phyloP scores from a whole-genome alignment of 2,113 vertebrate genomes.

The Otus sunia region DNA sequence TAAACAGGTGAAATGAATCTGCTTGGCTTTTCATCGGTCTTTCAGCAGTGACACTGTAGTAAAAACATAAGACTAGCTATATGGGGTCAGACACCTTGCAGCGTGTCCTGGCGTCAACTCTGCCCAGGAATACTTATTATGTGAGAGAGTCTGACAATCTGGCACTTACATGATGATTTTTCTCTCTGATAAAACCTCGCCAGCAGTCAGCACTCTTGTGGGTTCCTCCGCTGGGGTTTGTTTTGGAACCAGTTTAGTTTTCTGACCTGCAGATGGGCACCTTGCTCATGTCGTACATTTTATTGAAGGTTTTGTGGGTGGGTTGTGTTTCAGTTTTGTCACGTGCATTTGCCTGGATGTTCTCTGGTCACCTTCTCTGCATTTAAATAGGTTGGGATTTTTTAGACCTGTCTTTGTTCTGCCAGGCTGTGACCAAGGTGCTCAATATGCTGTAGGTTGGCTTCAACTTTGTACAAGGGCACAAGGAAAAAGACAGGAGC shows the following conservation, averaged over 20 bases:
- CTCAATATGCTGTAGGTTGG: background rate
- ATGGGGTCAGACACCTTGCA: background rate
- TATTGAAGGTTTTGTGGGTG: background rate
- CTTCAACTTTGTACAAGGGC: background rate
- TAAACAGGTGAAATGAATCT: background rate
- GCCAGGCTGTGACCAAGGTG: background rate
- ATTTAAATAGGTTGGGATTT: background rate
- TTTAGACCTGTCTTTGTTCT: background rate
- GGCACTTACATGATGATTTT: fast-evolving
- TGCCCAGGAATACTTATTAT: background rate
- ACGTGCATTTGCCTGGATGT: background rate
- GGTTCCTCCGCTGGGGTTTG: background rate
- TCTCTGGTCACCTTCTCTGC: background rate
- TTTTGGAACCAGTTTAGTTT: background rate
- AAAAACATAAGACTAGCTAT: fast-evolving
- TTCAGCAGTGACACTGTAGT: background rate
- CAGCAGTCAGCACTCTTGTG: background rate
- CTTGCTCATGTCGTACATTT: background rate
- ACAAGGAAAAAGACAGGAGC: background rate
- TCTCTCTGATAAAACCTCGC: background rate
- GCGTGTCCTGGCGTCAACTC: fast-evolving
- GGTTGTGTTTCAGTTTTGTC: background rate
- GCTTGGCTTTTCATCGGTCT: background rate
- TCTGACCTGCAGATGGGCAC: background rate
- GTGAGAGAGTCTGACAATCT: fast-evolving